Conservation (phyloP, 2,797 vertebrate genomes). For the Crypturellus tataupa region DNA sequence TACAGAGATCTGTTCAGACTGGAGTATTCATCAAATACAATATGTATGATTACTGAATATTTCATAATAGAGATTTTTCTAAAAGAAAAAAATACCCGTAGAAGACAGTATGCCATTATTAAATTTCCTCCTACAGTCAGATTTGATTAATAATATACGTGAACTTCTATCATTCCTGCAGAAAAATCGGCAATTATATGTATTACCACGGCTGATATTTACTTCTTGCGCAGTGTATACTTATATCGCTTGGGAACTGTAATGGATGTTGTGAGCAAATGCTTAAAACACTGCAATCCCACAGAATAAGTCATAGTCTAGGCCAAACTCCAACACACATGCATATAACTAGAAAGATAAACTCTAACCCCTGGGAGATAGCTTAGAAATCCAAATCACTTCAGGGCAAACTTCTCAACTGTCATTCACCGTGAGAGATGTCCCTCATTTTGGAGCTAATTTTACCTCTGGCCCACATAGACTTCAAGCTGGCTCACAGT, state of each 20-base stretch:
- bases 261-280: background rate
- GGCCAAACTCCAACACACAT: background rate
- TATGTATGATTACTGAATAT: slow-evolving; percentile 43
- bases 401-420: background rate
- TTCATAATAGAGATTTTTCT: slow-evolving; percentile 13
- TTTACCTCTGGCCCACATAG: background rate
- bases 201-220: background rate
- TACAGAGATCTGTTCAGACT: background rate
- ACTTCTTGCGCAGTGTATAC: background rate
- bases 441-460: background rate
- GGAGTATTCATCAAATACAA: slow-evolving; percentile 47
- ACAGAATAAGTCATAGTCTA: background rate
- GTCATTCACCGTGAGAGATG: background rate
- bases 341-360: background rate
- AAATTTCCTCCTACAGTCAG: background rate
- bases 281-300: background rate
- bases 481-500: background rate
- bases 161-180: background rate
- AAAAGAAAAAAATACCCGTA: background rate
- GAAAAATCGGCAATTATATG: background rate
- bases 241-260: background rate
- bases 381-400: slow-evolving; percentile 2
- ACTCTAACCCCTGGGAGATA: background rate
- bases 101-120: background rate
- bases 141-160: background rate